phyloP scores from a whole-genome alignment of 2,113 vertebrate genomes.

The Turnix velox region DNA sequence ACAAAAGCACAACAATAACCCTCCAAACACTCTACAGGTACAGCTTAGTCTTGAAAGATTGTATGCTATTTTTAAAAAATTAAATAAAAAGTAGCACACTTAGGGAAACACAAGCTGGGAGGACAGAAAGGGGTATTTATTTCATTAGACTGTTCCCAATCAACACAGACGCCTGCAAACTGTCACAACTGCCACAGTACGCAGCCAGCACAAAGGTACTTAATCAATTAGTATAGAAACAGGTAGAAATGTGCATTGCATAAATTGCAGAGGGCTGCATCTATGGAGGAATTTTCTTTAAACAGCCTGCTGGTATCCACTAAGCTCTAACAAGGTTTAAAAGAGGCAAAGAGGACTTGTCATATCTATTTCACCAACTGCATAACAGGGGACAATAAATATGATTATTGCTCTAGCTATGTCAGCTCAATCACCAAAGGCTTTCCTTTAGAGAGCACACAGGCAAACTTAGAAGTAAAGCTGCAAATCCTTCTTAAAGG shows the following conservation, averaged over 20 bases:
- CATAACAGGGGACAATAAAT: neutral
- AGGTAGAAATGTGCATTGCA: neutral
- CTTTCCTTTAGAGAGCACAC: neutral
- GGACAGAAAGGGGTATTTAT: neutral
- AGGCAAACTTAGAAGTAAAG: neutral
- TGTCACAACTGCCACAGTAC: neutral
- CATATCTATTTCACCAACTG: neutral
- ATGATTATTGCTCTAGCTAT: rapidly evolving
- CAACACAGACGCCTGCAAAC: neutral
- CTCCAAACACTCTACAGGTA: neutral
- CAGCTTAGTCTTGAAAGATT: neutral
- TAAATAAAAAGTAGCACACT: neutral
- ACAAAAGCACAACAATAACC: neutral
- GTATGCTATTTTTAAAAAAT: neutral
- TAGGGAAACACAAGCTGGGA: neutral
- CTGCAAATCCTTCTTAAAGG: neutral
- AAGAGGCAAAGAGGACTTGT: neutral
- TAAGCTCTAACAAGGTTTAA: neutral
- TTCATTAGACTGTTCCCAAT: neutral
- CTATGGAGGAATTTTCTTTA: neutral
- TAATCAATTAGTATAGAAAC: neutral
- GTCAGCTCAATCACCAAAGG: neutral
- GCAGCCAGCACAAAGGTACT: rapidly evolving
- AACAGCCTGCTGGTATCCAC: neutral
- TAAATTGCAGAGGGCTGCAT: neutral